Evolutionary conservation across 2,113 vertebrate species (phyloP), one percentile per base, ranked within the genome.

Genomic region (Rhinogobius similis): DNA sequence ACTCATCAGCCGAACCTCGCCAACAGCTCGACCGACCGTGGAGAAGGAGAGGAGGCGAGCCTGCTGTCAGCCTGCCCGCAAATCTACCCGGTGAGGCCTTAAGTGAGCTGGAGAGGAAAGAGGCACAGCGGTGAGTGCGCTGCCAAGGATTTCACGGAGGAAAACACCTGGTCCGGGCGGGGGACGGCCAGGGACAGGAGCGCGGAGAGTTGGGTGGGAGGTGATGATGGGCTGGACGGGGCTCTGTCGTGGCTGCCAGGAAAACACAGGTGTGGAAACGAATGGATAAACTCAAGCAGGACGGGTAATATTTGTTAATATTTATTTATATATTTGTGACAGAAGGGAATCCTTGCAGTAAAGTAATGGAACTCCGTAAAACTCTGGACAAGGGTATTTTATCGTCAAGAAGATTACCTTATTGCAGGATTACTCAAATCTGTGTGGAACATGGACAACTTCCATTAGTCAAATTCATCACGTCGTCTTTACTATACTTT

Each of bases 1-100:
- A 76, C 65, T 73, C 38, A 52, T 66, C 52, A 61, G 27, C 53
- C 26, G 12, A 65, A 55, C 4, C 50, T 13, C 41, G 11, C 64
- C 58, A 56, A 36, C 52, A 21, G 52, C 21, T 66, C 50, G 3
- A 14, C 11, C 13, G 52, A 23, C 43, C 5, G 27, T 48, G 41
- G 39, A 50, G n/a, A 38, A 20, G 44, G 46, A 66, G 24, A 11
- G 3, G 16, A 29, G 63, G 16, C 9, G 36, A 1, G 8, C 21
- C 23, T 23, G 32, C 23, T 24, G 38, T 23, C 38, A 13, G 61
- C 11, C 20, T 21, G 61, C n/a, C 61, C 39, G 18, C 43, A 62
- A 67, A 62, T 46, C n/a, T 4, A 29, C 16, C 29, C 53, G 61
- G 10, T 12, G 11, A 27, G 55, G 43, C 46, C n/a, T 50, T 52